Evolutionary conservation across 1,140 invertebrate genomes (phyloP), one percentile per base, ranked within the genome.

Genomic region (Drosophila pseudoananassae): DNA sequence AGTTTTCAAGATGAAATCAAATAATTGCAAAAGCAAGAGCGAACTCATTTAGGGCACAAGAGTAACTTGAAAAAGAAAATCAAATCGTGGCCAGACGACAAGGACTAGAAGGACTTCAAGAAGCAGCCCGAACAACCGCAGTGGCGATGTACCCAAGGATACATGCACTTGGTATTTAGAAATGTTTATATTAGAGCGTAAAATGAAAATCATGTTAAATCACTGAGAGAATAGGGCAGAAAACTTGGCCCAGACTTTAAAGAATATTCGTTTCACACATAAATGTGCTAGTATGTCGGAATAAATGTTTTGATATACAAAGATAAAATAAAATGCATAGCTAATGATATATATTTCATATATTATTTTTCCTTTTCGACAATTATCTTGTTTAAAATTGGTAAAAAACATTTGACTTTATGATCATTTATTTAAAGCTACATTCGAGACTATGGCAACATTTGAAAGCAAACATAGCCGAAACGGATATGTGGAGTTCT

Each of bases 1-100:
- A 70, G 56, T 76, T 79, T 77, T 88, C 83, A 71, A 88, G 83
- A 88, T 88, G 83, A 88, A 88, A 88, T 88, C 83, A 88, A 88
- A 88, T 88, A 87, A 87, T 87, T 88, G 83, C 83, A 87, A 87
- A 88, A 7, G 60, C 31, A 40, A 31, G 38, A 40, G 20, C 64
- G 72, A 88, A 87, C 83, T 88, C 83, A 87, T 87, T 87, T 87
- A 58, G 83, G 76, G 75, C 78, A 87, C 83, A 88, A 79, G 55
- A 76, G 51, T 50, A 76, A 36, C 60, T 46, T 81, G 73, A 46
- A 63, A 75, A 75, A 78, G 47, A 63, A 58, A 85, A 85, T 85
- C 82, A 87, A 85, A 88, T 57, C 61, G 58, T 76, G 64, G 59
- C 38, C 61, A 57, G 66, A 68, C 33, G 46, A 64, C 29, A 33